phyloP scores from a whole-genome alignment of 35 echinoderm and acorn worm genomes.

The Hemicentrotus pulcherrimus region DNA sequence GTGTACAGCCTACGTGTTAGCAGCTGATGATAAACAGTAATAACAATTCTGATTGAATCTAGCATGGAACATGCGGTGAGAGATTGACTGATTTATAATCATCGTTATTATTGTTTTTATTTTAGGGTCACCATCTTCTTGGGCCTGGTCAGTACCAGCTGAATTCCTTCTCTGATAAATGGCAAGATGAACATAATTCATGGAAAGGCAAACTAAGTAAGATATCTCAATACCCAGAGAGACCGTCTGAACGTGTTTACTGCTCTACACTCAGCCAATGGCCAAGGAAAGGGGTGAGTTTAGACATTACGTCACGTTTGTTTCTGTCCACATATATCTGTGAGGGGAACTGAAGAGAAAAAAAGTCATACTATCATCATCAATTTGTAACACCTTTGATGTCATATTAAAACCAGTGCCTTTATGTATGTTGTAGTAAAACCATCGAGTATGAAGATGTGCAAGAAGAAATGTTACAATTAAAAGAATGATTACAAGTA shows the following conservation, averaged over 20 bases:
- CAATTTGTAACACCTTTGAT: too few relatives aligned
- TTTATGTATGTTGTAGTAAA: too few relatives aligned
- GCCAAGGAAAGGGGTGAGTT: slow-evolving; percentile 87
- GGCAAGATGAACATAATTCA: slow-evolving; percentile 89
- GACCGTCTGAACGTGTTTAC: slow-evolving; percentile 82
- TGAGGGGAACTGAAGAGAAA: too few relatives aligned
- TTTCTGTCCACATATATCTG: background rate
- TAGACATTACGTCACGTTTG: background rate
- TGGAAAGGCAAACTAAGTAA: slow-evolving; percentile 86
- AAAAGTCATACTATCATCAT: too few relatives aligned
- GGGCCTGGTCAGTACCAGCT: slow-evolving; percentile 94
- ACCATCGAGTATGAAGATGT: too few relatives aligned
- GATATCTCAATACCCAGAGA: slow-evolving; percentile 78
- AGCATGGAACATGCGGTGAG: too few relatives aligned
- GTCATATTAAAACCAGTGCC: too few relatives aligned
- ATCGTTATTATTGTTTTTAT: background rate
- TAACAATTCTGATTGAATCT: too few relatives aligned
- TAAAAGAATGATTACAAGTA: too few relatives aligned
- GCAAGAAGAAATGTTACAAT: too few relatives aligned
- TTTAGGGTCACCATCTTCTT: slow-evolving; percentile 74
- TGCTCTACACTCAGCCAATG: slow-evolving; percentile 95
- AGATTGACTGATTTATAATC: background rate
- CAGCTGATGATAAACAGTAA: too few relatives aligned
- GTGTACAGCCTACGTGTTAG: too few relatives aligned
- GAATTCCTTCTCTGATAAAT: slow-evolving; percentile 85